Percentiles rank a stretch among this genome's conserved stretches.
Evolutionary conservation across 1,140 invertebrate species (phyloP).

Genomic region (Ceratina calcarata): DNA sequence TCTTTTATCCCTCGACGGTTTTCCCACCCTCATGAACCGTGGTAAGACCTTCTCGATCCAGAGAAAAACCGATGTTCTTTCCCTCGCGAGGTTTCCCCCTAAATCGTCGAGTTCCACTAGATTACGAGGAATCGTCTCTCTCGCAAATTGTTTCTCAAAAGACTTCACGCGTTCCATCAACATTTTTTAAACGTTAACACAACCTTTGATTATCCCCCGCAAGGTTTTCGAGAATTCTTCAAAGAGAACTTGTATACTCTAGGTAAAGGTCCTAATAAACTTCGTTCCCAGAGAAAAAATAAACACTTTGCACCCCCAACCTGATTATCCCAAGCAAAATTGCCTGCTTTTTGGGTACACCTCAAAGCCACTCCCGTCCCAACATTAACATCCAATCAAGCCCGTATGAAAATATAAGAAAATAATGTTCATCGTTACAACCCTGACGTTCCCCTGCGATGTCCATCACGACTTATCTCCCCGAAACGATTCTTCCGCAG

Average conservation of each 20-base stretch:
- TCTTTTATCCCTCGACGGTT: constrained; percentile 29
- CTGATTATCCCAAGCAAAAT: constrained; percentile 17
- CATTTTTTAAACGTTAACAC: neutral
- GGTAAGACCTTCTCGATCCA: constrained; percentile 28
- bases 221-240: constrained; percentile 3
- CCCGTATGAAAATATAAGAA: neutral
- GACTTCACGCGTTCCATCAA: neutral
- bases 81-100: neutral
- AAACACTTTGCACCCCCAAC: constrained; percentile 1
- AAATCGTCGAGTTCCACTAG: neutral
- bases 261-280: constrained; percentile 2
- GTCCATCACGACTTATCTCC: neutral
- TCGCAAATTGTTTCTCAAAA: neutral
- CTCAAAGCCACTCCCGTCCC: neutral
- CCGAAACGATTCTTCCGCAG: neutral
- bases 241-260: neutral
- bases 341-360: neutral
- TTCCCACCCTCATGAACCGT: neutral
- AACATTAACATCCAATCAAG: neutral
- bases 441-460: neutral
- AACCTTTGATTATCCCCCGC: neutral
- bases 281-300: constrained; percentile 15
- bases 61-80: neutral
- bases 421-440: neutral
- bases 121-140: neutral